phyloP scores from a whole-genome alignment of 2,797 vertebrate species.

The Poecilia gillii region DNA sequence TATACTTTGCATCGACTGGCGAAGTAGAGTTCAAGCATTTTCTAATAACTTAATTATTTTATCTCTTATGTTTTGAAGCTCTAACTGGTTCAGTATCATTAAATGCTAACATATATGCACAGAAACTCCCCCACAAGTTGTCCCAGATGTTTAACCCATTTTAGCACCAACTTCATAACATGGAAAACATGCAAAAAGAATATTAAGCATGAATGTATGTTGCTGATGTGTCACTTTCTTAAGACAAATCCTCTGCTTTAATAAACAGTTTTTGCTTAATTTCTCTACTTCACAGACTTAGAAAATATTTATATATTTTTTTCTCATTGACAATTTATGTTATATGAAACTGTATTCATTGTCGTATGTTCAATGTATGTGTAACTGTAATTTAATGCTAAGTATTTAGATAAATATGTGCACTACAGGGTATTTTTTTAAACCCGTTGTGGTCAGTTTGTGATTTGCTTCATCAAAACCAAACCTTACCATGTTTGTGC shows the following conservation, averaged over 20 bases:
- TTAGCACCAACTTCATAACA: background rate
- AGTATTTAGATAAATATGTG: background rate
- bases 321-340: background rate
- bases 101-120: background rate
- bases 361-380: background rate
- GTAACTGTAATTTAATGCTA: background rate
- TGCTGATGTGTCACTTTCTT: background rate
- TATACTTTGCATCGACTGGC: background rate
- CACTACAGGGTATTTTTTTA: background rate
- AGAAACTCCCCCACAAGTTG: background rate
- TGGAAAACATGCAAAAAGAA: background rate
- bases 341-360: background rate
- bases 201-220: background rate
- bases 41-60: background rate
- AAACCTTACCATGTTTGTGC: constrained; percentile 13
- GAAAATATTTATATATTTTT: background rate
- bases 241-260: background rate
- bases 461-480: background rate
- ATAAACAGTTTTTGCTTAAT: background rate
- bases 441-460: constrained; percentile 10
- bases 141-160: background rate
- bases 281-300: background rate
- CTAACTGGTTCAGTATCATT: background rate
- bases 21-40: background rate
- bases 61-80: background rate